A percentile compares a stretch with the other conserved stretches of the same genome.
Conservation (phyloP, 2,797 vertebrate genomes). For the Cyprinella venusta region DNA sequence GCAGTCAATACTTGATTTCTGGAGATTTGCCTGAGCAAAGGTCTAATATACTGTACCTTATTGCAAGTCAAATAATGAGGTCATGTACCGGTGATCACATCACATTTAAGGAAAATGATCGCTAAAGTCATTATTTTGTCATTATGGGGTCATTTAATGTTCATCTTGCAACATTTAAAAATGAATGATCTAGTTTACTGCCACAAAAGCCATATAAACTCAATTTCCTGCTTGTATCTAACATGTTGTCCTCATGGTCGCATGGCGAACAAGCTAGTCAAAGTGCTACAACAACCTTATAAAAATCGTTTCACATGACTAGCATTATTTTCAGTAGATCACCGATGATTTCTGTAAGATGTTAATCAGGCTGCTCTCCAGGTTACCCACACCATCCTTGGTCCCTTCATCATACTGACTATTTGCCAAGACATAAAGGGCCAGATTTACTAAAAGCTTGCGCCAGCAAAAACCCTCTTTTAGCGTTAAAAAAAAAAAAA, state of each 20-base stretch:
- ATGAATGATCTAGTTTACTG: conserved; percentile 63
- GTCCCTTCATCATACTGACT: not conserved
- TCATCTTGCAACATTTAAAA: conserved; percentile 59
- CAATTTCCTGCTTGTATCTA: conserved; percentile 60
- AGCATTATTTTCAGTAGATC: conserved; percentile 12
- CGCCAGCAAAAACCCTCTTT: too few species aligned
- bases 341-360: not conserved
- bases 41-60: not conserved
- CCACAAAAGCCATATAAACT: conserved; percentile 37
- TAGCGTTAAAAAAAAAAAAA: too few species aligned
- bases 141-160: conserved; percentile 29
- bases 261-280: conserved; percentile 65
- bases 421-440: not conserved
- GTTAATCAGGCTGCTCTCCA: not conserved
- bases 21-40: not conserved
- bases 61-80: conserved; percentile 4
- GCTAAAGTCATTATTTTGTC: conserved; percentile 16
- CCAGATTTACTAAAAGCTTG: too few species aligned
- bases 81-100: not conserved
- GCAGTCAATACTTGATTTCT: conserved; percentile 24
- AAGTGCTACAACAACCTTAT: conserved; percentile 51
- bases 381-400: not conserved
- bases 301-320: not conserved
- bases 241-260: conserved; percentile 64
- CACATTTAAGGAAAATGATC: conserved; percentile 1